A percentile compares a stretch with the other conserved stretches of the same genome.
Conservation (phyloP, 2,888 invertebrate species). For the Leptinotarsa tumamoca region DNA sequence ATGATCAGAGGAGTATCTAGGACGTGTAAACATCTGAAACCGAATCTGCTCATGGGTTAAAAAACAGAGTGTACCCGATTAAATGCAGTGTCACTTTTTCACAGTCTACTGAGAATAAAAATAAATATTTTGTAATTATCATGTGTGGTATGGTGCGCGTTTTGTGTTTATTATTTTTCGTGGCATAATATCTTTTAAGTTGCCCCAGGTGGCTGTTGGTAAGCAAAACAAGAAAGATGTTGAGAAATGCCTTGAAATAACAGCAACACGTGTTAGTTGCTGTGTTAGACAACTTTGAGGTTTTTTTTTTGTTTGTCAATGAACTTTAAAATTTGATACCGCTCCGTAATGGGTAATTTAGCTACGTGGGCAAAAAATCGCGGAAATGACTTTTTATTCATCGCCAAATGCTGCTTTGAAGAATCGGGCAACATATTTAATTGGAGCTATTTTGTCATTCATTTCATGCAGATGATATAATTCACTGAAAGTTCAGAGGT, state of each 20-base stretch:
- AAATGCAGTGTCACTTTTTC: conserved; percentile 23
- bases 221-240: conserved; percentile 18
- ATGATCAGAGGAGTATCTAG: not conserved
- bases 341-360: conserved; percentile 43
- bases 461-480: conserved; percentile 2
- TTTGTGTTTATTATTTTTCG: conserved; percentile 38
- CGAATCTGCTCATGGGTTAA: not conserved
- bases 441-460: conserved; percentile 2
- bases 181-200: conserved; percentile 51
- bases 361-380: conserved; percentile 38
- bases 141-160: conserved; percentile 37
- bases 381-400: conserved; percentile 40
- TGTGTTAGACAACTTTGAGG: conserved; percentile 17
- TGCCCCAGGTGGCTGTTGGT: conserved; percentile 50
- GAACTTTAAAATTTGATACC: conserved; percentile 41
- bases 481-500: not conserved
- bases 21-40: not conserved
- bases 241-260: conserved; percentile 18
- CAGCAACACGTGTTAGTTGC: conserved; percentile 25
- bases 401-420: not conserved
- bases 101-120: conserved; percentile 38
- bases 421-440: not conserved
- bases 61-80: not conserved
- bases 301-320: conserved; percentile 30
- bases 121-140: conserved; percentile 43